Evolutionary conservation across 2,888 invertebrate genomes (phyloP).

Genomic region (Conomelus anceps): DNA sequence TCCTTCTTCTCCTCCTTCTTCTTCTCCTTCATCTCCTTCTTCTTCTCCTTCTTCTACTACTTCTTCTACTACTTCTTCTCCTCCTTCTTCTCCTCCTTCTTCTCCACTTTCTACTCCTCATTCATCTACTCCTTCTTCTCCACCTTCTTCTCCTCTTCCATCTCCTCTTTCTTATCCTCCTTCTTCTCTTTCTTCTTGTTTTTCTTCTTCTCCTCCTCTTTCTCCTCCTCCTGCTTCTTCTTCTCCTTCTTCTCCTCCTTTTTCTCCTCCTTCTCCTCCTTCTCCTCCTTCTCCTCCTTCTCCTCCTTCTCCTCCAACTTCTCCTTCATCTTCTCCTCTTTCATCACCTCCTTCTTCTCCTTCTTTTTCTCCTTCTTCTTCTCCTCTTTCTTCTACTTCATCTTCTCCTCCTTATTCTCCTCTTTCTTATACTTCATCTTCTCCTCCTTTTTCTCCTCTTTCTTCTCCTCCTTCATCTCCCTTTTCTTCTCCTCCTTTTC

Average conservation of each 20-base stretch:
- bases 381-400: background rate
- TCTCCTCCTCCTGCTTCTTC: slow-evolving; percentile 15
- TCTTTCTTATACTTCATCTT: background rate
- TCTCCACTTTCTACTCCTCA: slow-evolving; percentile 24
- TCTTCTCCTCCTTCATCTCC: background rate
- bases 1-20: background rate
- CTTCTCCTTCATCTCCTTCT: background rate
- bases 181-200: background rate
- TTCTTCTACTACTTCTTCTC: background rate
- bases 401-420: background rate
- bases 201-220: slow-evolving; percentile 25
- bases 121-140: slow-evolving; percentile 14
- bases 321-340: background rate
- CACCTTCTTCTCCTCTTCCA: background rate
- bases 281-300: background rate
- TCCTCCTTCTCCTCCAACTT: too few species aligned
- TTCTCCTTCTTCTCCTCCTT: background rate
- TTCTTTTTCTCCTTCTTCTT: slow-evolving; percentile 1
- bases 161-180: background rate
- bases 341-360: background rate
- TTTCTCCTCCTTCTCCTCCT: background rate
- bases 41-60: background rate
- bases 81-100: slow-evolving; percentile 1
- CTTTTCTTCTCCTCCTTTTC: background rate
- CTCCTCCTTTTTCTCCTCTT: background rate